Evolutionary conservation across 2,797 vertebrate species (phyloP).

Genomic region (Sorex maritimensis): DNA sequence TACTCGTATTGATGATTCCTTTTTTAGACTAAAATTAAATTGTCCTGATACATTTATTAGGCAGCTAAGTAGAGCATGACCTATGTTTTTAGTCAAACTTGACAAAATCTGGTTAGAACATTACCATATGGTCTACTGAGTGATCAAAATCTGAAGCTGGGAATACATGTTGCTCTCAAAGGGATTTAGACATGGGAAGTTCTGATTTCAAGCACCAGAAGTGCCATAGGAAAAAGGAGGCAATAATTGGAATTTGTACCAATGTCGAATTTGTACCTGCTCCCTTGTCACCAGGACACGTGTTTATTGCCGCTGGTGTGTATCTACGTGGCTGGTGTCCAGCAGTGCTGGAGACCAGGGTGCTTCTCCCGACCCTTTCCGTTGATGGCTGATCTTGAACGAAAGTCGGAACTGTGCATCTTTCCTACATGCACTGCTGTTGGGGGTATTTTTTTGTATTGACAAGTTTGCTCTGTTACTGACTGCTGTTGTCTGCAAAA

Average conservation of each 20-base stretch:
- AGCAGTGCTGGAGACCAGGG: not conserved
- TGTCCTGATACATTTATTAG: slow-evolving; percentile 15
- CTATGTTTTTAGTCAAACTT: slow-evolving; percentile 34
- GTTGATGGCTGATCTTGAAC: not conserved
- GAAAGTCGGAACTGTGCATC: not conserved
- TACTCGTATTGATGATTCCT: slow-evolving; percentile 61
- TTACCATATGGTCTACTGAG: not conserved
- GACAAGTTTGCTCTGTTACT: not conserved
- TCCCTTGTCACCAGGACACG: not conserved
- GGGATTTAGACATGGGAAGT: slow-evolving; percentile 8
- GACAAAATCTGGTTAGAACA: slow-evolving; percentile 23
- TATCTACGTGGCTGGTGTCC: not conserved
- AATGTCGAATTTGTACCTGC: no score
- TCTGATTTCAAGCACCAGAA: not conserved
- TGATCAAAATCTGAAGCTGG: slow-evolving; percentile 16
- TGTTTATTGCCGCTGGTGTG: not conserved
- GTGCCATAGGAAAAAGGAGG: not conserved
- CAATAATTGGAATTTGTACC: not conserved
- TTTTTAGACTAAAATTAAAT: slow-evolving; percentile 59
- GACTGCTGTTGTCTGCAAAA: not conserved
- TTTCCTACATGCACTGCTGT: not conserved
- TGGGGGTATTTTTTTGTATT: not conserved
- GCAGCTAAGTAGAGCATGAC: not conserved
- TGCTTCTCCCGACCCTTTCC: not conserved
- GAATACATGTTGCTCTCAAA: not conserved